Conservation (phyloP, 2,113 vertebrate genomes). For the Gymnocephalus cernua region DNA sequence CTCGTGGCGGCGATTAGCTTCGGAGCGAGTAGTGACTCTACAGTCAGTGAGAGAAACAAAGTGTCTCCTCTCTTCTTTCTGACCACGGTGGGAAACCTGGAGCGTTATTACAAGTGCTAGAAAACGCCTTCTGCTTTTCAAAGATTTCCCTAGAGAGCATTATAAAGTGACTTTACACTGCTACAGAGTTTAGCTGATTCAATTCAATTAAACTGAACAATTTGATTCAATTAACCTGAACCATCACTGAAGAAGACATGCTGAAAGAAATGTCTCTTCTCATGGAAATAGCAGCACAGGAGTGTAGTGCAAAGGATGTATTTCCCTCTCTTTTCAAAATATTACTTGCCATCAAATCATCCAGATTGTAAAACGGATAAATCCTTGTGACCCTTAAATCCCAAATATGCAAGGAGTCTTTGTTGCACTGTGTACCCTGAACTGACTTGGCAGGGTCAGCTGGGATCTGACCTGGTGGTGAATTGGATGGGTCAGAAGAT, state of each 20-base stretch:
- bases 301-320: neutral
- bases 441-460: conserved; percentile 26
- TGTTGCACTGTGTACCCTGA: conserved; percentile 13
- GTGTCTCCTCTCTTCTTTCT: too few relatives aligned
- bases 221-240: neutral
- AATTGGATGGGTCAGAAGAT: conserved; percentile 12
- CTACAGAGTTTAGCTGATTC: neutral
- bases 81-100: too few relatives aligned
- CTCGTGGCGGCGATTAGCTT: too few relatives aligned
- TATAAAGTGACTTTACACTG: neutral
- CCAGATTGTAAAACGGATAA: conserved; percentile 52
- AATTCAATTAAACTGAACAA: conserved; percentile 8
- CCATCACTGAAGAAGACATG: neutral
- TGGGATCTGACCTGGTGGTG: conserved; percentile 15
- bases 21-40: too few relatives aligned
- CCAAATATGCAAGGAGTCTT: conserved; percentile 54
- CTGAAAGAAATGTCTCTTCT: neutral
- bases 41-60: too few relatives aligned
- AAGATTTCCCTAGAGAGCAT: neutral
- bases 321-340: conserved; percentile 29
- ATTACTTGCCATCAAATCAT: conserved; percentile 69
- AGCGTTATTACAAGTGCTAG: neutral
- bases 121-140: neutral
- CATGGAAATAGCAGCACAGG: neutral
- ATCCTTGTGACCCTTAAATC: conserved; percentile 69